Base-by-base conservation (phyloP, 2,888 invertebrate species). In the Isoperla grammatica region DNA sequence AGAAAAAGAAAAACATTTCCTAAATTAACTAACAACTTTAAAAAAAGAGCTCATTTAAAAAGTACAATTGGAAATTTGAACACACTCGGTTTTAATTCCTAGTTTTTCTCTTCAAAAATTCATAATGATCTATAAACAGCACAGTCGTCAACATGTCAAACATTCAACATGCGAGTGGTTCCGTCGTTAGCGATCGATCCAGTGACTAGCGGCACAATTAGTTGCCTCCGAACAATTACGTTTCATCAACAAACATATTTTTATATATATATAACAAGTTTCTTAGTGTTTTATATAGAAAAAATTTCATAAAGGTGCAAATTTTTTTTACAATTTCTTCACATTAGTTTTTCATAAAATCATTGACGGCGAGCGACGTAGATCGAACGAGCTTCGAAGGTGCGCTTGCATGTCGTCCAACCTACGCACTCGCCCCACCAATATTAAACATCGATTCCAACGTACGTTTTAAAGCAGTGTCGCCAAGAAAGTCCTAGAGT, bases 31-130 rank as follows among this genome's bases (percentile, higher is more conserved):
- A 53, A 53, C 53, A 53, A 53, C 37, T 39, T 15, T 39, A 37
- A 53, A 53, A 53, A 53, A 53, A 53, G 53, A 53, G 53, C 53
- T 39, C 53, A 19, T 53, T 53, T 53, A 19, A 53, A 53, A 53
- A 53, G 53, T 53, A 39, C 39, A 53, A 53, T 53, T 53, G 53
- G 53, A 53, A 53, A 37, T 53, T 53, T 53, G 53, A 53, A 53
- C 53, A 53, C 53, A 53, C 53, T 39, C 39, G 53, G 53, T 53
- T 53, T 53, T 53, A 17, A 29, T 50, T 35, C 29, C 22, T 50
- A 12, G 15, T 50, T 13, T 15, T 19, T 15, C 19, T 17, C n/a
- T 3, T 13, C 45, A 45, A 17, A 19, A 37, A 53, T 53, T 53
- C 19, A 37, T 49, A 49, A 49, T 29, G 29, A 29, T 29, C 29